Base-by-base conservation (phyloP, 2,113 vertebrate species). In the Vidua chalybeata region DNA sequence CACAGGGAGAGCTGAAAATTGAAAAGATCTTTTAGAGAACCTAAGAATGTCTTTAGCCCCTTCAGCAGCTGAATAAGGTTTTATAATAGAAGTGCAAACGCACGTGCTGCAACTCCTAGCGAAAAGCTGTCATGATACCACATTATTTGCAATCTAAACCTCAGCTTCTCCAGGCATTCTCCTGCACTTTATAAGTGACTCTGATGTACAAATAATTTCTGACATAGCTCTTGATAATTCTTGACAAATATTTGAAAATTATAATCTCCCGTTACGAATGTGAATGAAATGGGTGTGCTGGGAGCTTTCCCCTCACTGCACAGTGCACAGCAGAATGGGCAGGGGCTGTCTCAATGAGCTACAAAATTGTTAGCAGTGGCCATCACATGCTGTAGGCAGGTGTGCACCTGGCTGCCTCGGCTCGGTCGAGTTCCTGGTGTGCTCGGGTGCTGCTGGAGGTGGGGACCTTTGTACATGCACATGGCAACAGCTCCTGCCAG, bases 31-130 rank as follows among this genome's bases (percentile, higher is more conserved):
- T 90, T 96, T 39, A 67, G 55, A 80, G 78, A 87, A 72, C 71
- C 33, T 83, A 93, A 93, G 91, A 91, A 89, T 64, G 84, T 66
- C 67, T 79, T 91, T 62, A 87, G 66, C 67, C 95, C 81, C 93
- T 95, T 76, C 89, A 89, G 74, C 74, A 87, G 62, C 81, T 33
- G 74, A 94, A 66, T 13, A 4, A 87, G 58, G 41, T 72, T 95
- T 82, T 89, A 73, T 49, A 93, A 91, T 87, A 73, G 76, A 87
- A 93, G 67, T 69, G 59, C 14, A 13, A 93, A 89, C 0, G 9
- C 84, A 79, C 12, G 9, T 74, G 68, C 87, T 87, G 52, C 81
- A 69, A 8, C 43, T 49, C 67, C 51, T 51, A 48, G 54, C 74
- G 82, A 91, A 95, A 79, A 89, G 78, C 82, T 94, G 87, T 87